These are phyloP conservation scores for Cyanoderma ruficeps DNA, from an alignment of 2,113 vertebrate genomes.

Conservation along the genomic window DNA sequence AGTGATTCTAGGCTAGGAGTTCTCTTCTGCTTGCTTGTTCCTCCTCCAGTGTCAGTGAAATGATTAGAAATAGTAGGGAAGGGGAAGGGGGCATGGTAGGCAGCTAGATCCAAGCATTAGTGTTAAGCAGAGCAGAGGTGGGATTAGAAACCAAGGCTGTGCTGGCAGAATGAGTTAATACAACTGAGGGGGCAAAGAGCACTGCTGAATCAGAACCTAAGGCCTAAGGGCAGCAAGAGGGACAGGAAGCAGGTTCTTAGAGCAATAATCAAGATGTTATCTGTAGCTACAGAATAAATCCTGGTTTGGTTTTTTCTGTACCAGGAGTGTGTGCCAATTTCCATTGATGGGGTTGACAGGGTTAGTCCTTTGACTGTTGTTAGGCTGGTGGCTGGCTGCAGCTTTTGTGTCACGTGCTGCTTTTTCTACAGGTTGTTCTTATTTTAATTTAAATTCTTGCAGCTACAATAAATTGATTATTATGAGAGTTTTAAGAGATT, in stretches of 20 bases:
- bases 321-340: not conserved
- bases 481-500: not conserved
- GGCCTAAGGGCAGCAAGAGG: not conserved
- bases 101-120: not conserved
- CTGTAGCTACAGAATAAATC: not conserved
- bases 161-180: not conserved
- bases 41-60: not conserved
- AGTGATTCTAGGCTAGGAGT: not conserved
- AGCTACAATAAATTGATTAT: not conserved
- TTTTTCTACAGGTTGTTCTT: not conserved
- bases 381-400: not conserved
- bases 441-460: not conserved
- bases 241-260: not conserved
- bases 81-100: accelerated
- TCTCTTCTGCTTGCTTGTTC: not conserved
- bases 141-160: not conserved
- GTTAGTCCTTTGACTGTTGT: not conserved
- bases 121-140: not conserved
- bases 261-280: not conserved
- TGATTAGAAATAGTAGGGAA: not conserved
- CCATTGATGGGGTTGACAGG: not conserved
- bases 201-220: not conserved
- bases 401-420: not conserved
- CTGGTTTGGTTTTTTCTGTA: not conserved
- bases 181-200: not conserved